These are phyloP conservation scores for Lacerta agilis DNA, from an alignment of 2,797 vertebrate species.

Conservation along the genomic window DNA sequence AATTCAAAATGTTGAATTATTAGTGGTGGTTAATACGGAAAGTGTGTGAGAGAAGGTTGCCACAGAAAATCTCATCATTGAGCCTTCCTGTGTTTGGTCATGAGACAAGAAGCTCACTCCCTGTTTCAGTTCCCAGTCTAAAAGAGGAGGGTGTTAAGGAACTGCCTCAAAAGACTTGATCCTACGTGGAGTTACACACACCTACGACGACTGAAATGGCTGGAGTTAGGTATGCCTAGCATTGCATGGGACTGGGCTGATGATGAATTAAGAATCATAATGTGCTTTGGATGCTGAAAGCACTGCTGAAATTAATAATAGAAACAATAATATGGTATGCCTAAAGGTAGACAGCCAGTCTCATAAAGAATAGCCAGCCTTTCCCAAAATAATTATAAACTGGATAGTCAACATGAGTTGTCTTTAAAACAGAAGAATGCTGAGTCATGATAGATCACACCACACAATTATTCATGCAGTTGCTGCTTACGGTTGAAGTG, in stretches of 20 bases:
- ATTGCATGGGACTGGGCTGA: not conserved
- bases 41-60: not conserved
- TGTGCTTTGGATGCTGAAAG: conserved; percentile 1
- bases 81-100: not conserved
- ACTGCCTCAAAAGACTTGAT: not conserved
- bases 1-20: not conserved
- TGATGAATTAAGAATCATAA: not conserved
- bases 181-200: not conserved
- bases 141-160: not conserved
- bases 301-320: not conserved
- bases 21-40: not conserved
- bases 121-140: not conserved
- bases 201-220: not conserved
- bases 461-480: not conserved
- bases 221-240: not conserved
- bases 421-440: conserved; percentile 9
- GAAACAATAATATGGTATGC: not conserved
- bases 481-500: conserved; percentile 5
- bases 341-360: conserved; percentile 17
- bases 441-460: conserved; percentile 6
- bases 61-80: not conserved
- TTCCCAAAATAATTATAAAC: conserved; percentile 17
- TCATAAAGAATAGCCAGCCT: not conserved
- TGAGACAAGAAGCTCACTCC: not conserved
- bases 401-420: not conserved